These are phyloP conservation scores for Grallaria varia DNA, from an alignment of 2,113 vertebrate species.

Conservation along the genomic window DNA sequence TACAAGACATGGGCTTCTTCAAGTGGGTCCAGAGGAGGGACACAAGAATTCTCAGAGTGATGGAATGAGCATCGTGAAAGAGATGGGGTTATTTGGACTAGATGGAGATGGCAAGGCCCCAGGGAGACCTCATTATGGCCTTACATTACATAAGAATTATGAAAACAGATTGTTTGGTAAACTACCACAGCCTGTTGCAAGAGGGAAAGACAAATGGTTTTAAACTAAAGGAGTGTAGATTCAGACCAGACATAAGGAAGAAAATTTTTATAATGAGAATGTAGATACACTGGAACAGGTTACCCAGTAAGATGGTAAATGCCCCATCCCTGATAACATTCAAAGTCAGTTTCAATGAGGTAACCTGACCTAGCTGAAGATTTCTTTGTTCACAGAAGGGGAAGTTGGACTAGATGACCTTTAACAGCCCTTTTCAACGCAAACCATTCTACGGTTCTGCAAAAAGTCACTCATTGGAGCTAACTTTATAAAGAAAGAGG, in stretches of 20 bases:
- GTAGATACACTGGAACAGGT: background rate
- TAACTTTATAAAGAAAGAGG: background rate
- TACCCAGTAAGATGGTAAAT: background rate
- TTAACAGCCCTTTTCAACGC: background rate
- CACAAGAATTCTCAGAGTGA: background rate
- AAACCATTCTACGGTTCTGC: background rate
- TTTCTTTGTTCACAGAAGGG: background rate
- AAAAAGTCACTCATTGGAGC: background rate
- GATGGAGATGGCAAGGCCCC: background rate
- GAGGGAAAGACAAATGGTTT: background rate
- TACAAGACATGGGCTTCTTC: background rate
- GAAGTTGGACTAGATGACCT: background rate
- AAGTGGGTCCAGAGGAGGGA: background rate
- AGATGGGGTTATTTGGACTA: background rate
- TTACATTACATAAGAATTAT: background rate
- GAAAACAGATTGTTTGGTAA: background rate
- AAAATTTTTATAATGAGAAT: background rate
- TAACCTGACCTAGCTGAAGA: background rate
- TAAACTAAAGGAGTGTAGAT: background rate
- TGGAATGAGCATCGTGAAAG: background rate
- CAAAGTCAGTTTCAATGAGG: background rate
- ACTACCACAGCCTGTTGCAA: background rate
- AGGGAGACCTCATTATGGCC: no score
- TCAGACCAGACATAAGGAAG: background rate
- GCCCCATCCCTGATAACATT: background rate